phyloP scores from a whole-genome alignment of 2,888 invertebrate species.

The Andrena fulva region DNA sequence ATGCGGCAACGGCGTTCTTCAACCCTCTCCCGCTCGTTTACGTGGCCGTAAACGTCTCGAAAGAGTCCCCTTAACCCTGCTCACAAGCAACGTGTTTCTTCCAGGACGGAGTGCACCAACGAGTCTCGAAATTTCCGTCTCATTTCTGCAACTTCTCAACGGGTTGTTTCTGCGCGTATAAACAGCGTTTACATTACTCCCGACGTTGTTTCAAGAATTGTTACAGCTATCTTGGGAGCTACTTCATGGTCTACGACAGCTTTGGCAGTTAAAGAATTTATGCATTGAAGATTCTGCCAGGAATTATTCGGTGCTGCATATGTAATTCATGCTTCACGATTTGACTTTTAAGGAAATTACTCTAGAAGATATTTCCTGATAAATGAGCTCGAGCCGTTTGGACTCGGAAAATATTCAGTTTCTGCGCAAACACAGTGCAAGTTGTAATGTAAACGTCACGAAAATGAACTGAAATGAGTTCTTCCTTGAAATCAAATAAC shows the following conservation, averaged over 20 bases:
- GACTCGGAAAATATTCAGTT: too few relatives aligned
- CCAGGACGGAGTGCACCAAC: not conserved
- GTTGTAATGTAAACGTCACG: too few relatives aligned
- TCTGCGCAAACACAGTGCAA: too few relatives aligned
- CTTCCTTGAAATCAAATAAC: too few relatives aligned
- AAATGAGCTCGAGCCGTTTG: too few relatives aligned
- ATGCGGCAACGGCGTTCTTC: slow-evolving; percentile 14
- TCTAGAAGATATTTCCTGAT: too few relatives aligned
- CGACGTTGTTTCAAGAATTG: not conserved
- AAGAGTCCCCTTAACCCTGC: slow-evolving; percentile 41
- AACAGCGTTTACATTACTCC: not conserved
- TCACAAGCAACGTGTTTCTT: slow-evolving; percentile 20
- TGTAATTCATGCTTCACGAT: too few relatives aligned
- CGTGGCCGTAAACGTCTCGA: slow-evolving; percentile 43
- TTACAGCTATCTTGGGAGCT: not conserved
- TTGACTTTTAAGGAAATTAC: too few relatives aligned
- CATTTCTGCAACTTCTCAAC: slow-evolving; percentile 16
- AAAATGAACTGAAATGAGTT: too few relatives aligned
- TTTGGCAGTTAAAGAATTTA: not conserved
- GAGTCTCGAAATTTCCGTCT: slow-evolving; percentile 16
- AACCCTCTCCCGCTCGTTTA: slow-evolving; percentile 27
- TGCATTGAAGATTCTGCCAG: not conserved
- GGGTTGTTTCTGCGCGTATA: slow-evolving; percentile 3
- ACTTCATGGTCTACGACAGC: not conserved
- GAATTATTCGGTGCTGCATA: not conserved